Evolutionary conservation across 2,888 invertebrate species (phyloP).

Genomic region (Coleophora flavipennella): DNA sequence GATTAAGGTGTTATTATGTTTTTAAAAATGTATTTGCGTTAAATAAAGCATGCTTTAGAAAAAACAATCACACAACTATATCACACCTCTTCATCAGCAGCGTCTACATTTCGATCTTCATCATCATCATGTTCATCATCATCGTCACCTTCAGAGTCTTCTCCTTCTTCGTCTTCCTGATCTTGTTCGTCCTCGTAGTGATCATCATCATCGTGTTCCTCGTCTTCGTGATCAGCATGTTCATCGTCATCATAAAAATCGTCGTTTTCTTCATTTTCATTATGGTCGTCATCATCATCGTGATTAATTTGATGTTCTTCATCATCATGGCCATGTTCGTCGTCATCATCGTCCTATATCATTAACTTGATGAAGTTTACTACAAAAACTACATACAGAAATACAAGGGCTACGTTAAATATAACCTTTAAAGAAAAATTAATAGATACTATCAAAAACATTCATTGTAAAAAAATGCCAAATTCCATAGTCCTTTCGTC

Average conservation of each 20-base stretch:
- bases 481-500: no score
- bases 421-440: no score
- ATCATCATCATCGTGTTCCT: slow-evolving; percentile 27
- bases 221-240: slow-evolving; percentile 24
- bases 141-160: slow-evolving; percentile 19
- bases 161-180: slow-evolving; percentile 22
- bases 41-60: no score
- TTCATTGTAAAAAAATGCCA: no score
- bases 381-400: no score
- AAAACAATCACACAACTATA: slow-evolving; percentile 2
- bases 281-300: slow-evolving; percentile 29
- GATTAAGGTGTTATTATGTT: not conserved
- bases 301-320: slow-evolving; percentile 36
- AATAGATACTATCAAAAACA: no score
- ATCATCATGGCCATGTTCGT: slow-evolving; percentile 31
- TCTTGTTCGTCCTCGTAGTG: slow-evolving; percentile 23
- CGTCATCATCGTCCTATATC: slow-evolving; percentile 22
- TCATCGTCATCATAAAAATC: slow-evolving; percentile 25
- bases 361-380: slow-evolving; percentile 3
- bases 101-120: slow-evolving; percentile 31
- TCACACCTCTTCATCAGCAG: slow-evolving; percentile 29
- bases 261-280: slow-evolving; percentile 31
- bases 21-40: no score
- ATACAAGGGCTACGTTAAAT: no score
- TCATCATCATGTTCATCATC: slow-evolving; percentile 28